phyloP scores from a whole-genome alignment of 2,113 vertebrate genomes.

The Lasiurus borealis region DNA sequence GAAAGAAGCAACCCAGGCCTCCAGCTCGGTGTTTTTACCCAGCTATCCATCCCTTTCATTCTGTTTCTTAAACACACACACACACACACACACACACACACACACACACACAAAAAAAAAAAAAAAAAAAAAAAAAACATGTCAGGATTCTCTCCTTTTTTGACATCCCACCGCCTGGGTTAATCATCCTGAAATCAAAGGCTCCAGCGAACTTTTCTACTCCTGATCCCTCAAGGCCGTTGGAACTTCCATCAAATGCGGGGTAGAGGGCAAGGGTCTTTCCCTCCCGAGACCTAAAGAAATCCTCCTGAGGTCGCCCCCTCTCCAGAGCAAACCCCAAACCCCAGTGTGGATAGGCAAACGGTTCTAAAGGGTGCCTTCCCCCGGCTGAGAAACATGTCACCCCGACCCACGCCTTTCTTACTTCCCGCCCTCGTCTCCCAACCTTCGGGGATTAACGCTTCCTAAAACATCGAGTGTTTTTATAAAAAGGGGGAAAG shows the following conservation, averaged over 20 bases:
- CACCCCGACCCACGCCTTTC: conserved; percentile 64
- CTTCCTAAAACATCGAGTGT: conserved; percentile 83
- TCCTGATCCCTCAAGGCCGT: neutral
- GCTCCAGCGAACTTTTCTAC: conserved; percentile 70
- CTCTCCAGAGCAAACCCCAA: conserved; percentile 40
- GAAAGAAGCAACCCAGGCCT: neutral
- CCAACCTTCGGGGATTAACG: conserved; percentile 79
- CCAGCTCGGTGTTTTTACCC: neutral
- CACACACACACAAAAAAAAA: too few relatives aligned
- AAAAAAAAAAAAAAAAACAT: neutral
- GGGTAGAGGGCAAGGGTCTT: neutral
- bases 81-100: too few relatives aligned
- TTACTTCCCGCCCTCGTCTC: conserved; percentile 49
- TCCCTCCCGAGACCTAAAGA: conserved; percentile 41
- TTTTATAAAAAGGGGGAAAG: conserved; percentile 83
- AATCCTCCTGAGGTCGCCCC: neutral
- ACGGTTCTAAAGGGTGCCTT: conserved; percentile 59
- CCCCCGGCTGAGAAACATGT: conserved; percentile 66
- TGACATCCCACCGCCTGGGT: neutral
- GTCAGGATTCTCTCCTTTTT: conserved; percentile 54
- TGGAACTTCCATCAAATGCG: neutral
- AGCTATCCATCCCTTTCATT: neutral
- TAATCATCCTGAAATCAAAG: conserved; percentile 60
- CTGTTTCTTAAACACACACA: conserved; percentile 13
- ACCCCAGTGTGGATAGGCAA: neutral